A percentile compares a stretch with the other conserved stretches of the same genome.
Conservation (phyloP, 2,797 vertebrate species). For the Microcaecilia unicolor region DNA sequence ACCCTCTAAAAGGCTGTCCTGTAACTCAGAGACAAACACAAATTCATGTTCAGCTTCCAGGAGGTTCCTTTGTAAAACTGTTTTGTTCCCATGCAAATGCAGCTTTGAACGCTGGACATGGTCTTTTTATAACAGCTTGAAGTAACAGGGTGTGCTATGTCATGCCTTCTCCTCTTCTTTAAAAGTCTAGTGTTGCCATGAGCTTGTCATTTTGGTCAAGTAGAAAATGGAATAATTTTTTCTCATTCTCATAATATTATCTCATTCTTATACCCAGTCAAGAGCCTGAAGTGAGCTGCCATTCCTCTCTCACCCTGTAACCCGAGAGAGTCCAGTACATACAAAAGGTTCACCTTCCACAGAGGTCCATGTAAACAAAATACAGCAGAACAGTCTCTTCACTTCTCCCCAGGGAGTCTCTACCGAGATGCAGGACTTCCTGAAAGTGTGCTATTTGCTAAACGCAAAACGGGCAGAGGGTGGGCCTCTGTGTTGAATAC, state of each 20-base stretch:
- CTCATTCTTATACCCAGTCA: slow-evolving; percentile 40
- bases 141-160: too few relatives aligned
- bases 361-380: slow-evolving; percentile 69
- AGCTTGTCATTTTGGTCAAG: slow-evolving; percentile 51
- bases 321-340: slow-evolving; percentile 24
- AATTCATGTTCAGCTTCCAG: slow-evolving; percentile 6
- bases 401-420: slow-evolving; percentile 41
- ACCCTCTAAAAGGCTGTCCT: slow-evolving; percentile 20
- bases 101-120: slow-evolving; percentile 14
- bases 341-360: slow-evolving; percentile 33
- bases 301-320: slow-evolving; percentile 16
- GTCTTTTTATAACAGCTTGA: too few relatives aligned
- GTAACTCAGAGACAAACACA: slow-evolving; percentile 16
- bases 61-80: slow-evolving; percentile 18
- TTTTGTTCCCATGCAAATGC: not conserved
- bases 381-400: slow-evolving; percentile 50
- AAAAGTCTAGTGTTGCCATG: too few relatives aligned
- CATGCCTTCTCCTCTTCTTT: too few relatives aligned
- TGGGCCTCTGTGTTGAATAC: slow-evolving; percentile 98
- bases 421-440: slow-evolving; percentile 80
- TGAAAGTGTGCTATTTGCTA: slow-evolving; percentile 88
- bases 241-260: slow-evolving; percentile 44
- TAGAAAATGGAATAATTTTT: slow-evolving; percentile 57
- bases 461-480: slow-evolving; percentile 85
- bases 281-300: slow-evolving; percentile 26